Percentiles rank a stretch among this genome's conserved stretches.
These are phyloP conservation scores for Lichenostomus cassidix DNA, from an alignment of 2,113 vertebrate genomes.

Conservation along the genomic window DNA sequence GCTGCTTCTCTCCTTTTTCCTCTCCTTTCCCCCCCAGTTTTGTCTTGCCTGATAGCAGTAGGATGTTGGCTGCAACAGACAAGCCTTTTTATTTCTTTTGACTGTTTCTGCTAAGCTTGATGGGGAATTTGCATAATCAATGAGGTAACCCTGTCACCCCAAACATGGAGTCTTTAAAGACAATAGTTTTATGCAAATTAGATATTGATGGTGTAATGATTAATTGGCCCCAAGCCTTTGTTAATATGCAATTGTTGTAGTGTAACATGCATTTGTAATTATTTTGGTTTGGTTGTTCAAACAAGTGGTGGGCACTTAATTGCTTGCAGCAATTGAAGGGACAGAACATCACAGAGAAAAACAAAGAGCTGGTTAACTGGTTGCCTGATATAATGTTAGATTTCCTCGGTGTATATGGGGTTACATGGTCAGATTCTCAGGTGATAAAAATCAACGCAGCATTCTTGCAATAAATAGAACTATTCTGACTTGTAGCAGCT, in stretches of 20 bases:
- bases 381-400: conserved; percentile 8
- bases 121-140: conserved; percentile 97
- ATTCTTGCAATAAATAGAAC: neutral
- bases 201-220: conserved; percentile 96
- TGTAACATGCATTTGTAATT: conserved; percentile 90
- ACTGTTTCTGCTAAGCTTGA: conserved; percentile 87
- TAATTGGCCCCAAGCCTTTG: conserved; percentile 91
- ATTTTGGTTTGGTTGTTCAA: conserved; percentile 84
- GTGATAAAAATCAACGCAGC: neutral
- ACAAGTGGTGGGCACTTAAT: conserved; percentile 83
- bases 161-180: conserved; percentile 91
- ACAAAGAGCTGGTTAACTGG: conserved; percentile 28
- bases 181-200: conserved; percentile 98
- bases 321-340: conserved; percentile 71
- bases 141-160: conserved; percentile 93
- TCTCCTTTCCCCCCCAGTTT: neutral
- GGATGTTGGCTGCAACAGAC: conserved; percentile 74
- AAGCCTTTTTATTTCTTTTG: conserved; percentile 87
- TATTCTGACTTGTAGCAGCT: neutral
- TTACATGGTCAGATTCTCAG: neutral
- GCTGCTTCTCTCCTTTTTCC: neutral
- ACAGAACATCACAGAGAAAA: conserved; percentile 55
- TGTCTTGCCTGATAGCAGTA: conserved; percentile 62
- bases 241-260: conserved; percentile 94
- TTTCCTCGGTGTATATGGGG: neutral